Base-by-base conservation (phyloP, 2,888 invertebrate species). In the Pandemis corylana region DNA sequence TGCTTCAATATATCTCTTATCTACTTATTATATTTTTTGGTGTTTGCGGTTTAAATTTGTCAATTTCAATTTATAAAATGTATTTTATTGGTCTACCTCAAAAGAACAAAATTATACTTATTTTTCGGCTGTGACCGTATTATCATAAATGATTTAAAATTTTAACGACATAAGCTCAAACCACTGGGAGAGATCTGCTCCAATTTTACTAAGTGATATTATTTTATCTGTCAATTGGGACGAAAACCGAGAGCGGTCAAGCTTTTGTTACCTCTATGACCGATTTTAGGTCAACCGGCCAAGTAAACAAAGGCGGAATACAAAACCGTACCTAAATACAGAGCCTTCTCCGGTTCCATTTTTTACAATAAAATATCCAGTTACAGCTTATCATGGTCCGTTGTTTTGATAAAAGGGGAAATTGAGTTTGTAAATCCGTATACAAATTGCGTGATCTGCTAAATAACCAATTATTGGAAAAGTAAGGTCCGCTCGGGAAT, bases 221-320 rank as follows among this genome's bases (percentile, higher is more conserved):
- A 44, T 46, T 53, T 44, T 63, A 28, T 63, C 63, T 72, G 59
- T 64, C 41, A 68, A 68, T 56, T 15, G 56, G 68, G 15, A 28
- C 13, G 64, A 68, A 12, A 56, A 73, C 46, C 63, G 49, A 65
- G 69, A n/a, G 59, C 51, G 74, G 74, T 70, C 70, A 74, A 36
- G 61, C 66, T 78, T 80, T 79, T 79, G 77, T 82, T 74, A 70
- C 69, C 79, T 80, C 76, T 68, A n/a, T n/a, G 41, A 41, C 62
- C 75, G 70, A 76, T 77, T 80, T 78, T 80, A 78, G 73, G 81
- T 80, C 80, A 79, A 75, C 74, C 76, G 72, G 78, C 80, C 80
- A 82, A 80, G 80, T 80, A 83, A 80, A 71, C 78, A 77, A 78
- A 78, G 78, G 79, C 78, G 71, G 66, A 41, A 79, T 78, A 82